Conservation (phyloP, 2,113 vertebrate genomes). For the Eurypyga helias region DNA sequence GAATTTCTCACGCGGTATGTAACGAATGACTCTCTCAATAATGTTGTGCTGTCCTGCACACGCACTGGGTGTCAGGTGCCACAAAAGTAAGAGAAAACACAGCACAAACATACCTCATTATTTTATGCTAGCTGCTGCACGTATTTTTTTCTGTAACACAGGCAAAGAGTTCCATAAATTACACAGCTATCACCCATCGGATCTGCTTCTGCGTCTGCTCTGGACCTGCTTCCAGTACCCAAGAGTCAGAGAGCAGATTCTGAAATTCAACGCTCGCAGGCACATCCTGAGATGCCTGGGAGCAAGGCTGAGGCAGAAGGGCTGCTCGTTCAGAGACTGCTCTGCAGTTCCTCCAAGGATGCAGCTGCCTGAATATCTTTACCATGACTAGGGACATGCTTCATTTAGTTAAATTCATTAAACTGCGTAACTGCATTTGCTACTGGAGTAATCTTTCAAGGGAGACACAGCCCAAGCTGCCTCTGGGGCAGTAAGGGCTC, state of each 20-base stretch:
- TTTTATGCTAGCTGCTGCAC: slow-evolving; percentile 10
- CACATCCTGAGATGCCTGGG: slow-evolving; percentile 4
- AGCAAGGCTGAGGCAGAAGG: not conserved
- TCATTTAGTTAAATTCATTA: not conserved
- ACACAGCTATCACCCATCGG: not conserved
- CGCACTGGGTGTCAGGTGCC: not conserved
- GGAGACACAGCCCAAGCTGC: not conserved
- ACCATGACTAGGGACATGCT: not conserved
- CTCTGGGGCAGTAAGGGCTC: not conserved
- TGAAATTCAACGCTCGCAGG: slow-evolving; percentile 17
- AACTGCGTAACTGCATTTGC: not conserved
- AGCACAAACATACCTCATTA: slow-evolving; percentile 7
- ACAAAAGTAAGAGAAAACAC: not conserved
- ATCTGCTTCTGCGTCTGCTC: not conserved
- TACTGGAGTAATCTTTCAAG: not conserved
- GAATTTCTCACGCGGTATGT: not conserved
- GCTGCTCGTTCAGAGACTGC: not conserved
- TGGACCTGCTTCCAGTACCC: not conserved
- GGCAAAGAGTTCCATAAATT: slow-evolving; percentile 24
- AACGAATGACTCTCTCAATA: not conserved
- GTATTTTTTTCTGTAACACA: not conserved
- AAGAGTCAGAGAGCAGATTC: not conserved
- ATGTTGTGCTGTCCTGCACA: not conserved
- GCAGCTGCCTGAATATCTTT: not conserved
- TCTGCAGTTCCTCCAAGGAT: not conserved